These are phyloP conservation scores for Agonopterix alstromeriana DNA, from an alignment of 2,888 invertebrate species.

Conservation along the genomic window DNA sequence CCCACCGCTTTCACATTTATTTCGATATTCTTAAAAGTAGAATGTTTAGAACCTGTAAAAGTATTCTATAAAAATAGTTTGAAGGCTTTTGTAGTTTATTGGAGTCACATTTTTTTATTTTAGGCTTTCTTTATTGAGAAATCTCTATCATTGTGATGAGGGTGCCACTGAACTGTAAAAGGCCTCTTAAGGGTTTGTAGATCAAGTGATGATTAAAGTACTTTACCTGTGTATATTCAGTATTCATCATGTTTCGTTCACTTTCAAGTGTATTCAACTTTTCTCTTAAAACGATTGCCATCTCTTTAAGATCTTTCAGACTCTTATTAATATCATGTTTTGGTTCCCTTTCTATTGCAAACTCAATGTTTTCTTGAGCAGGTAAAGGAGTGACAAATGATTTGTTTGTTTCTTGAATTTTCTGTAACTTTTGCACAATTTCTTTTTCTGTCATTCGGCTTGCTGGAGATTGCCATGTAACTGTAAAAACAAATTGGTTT, in stretches of 20 bases:
- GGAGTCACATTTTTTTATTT: too few relatives aligned
- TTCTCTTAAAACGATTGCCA: slow-evolving; percentile 50
- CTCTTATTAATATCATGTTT: slow-evolving; percentile 33
- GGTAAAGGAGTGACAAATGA: slow-evolving; percentile 8
- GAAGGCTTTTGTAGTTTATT: too few relatives aligned
- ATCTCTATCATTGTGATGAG: too few relatives aligned
- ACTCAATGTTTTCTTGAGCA: slow-evolving; percentile 1
- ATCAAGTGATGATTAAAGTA: not conserved
- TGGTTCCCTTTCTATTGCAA: slow-evolving; percentile 9
- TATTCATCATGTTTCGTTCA: slow-evolving; percentile 60
- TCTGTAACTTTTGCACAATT: slow-evolving; percentile 30
- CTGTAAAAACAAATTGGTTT: not conserved
- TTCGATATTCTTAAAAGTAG: too few relatives aligned
- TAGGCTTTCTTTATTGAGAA: too few relatives aligned
- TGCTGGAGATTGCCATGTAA: not conserved
- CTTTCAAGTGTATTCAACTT: slow-evolving; percentile 55
- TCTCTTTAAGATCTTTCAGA: slow-evolving; percentile 62
- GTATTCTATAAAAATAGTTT: too few relatives aligned
- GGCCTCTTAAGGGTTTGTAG: too few relatives aligned
- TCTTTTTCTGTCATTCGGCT: slow-evolving; percentile 23
- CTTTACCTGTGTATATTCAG: slow-evolving; percentile 56
- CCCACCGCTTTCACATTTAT: too few relatives aligned
- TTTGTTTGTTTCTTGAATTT: slow-evolving; percentile 26
- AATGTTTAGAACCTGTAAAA: too few relatives aligned
- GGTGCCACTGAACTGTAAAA: too few relatives aligned